Conservation (phyloP, 2,888 invertebrate species). For the Drosophila trichaetosa region DNA sequence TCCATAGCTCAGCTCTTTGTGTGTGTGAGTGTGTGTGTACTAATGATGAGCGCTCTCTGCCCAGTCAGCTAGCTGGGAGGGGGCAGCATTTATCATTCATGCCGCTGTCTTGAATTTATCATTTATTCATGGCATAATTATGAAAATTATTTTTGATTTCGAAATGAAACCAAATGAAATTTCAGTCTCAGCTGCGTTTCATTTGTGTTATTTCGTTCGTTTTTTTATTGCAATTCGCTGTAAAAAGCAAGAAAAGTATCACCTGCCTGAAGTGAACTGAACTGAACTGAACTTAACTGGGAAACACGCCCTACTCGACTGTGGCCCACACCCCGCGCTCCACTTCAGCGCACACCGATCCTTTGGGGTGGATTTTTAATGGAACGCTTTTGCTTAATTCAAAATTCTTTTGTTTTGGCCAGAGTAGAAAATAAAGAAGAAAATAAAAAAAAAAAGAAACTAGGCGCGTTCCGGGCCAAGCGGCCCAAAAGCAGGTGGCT, state of each 20-base stretch:
- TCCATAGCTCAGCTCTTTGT: slow-evolving; percentile 17
- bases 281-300: slow-evolving; percentile 9
- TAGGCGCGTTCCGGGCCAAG: slow-evolving; percentile 58
- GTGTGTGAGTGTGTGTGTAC: slow-evolving; percentile 32
- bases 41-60: slow-evolving; percentile 63
- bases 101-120: slow-evolving; percentile 51
- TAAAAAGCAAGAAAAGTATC: slow-evolving; percentile 58
- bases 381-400: slow-evolving; percentile 78
- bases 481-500: slow-evolving; percentile 60
- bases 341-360: slow-evolving; percentile 74
- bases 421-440: slow-evolving; percentile 11
- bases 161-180: slow-evolving; percentile 12
- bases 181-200: slow-evolving; percentile 28
- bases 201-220: not conserved
- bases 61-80: slow-evolving; percentile 18
- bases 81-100: slow-evolving; percentile 54
- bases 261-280: slow-evolving; percentile 58
- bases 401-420: slow-evolving; percentile 74
- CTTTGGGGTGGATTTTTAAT: slow-evolving; percentile 74
- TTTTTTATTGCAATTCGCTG: slow-evolving; percentile 27
- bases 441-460: slow-evolving; percentile 32
- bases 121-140: slow-evolving; percentile 67
- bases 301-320: slow-evolving; percentile 37
- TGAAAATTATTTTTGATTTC: slow-evolving; percentile 68
- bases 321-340: slow-evolving; percentile 51